Conservation (phyloP, 2,797 vertebrate genomes). For the Syndactyla subalaris region DNA sequence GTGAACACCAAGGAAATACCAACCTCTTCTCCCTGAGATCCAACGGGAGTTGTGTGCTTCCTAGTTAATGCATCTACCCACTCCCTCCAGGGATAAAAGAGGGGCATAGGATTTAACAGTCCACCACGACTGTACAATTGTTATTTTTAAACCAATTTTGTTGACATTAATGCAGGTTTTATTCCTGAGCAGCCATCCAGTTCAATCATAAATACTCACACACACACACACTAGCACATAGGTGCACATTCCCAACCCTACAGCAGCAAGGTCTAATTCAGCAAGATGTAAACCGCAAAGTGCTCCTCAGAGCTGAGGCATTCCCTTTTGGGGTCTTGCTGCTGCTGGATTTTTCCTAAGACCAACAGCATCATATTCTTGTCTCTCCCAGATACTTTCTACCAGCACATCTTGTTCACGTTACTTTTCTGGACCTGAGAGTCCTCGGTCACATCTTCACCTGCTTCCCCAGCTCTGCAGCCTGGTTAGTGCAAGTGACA, state of each 20-base stretch:
- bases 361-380: not conserved
- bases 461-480: not conserved
- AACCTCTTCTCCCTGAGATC: rapidly evolving
- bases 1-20: not conserved
- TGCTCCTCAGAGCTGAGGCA: not conserved
- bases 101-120: not conserved
- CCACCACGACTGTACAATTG: not conserved
- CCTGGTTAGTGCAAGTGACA: not conserved
- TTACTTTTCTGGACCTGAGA: not conserved
- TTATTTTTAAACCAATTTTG: not conserved
- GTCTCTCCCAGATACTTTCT: not conserved
- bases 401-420: rapidly evolving
- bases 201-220: not conserved
- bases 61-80: rapidly evolving
- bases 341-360: not conserved
- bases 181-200: not conserved
- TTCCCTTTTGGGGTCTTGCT: not conserved
- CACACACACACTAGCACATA: rapidly evolving
- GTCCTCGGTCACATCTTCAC: not conserved
- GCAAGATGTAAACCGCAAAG: not conserved
- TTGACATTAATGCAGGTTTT: not conserved
- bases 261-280: not conserved
- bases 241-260: not conserved
- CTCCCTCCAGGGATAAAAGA: not conserved
- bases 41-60: not conserved